Conservation (phyloP, 2,888 invertebrate species). For the Argyresthia albistria region DNA sequence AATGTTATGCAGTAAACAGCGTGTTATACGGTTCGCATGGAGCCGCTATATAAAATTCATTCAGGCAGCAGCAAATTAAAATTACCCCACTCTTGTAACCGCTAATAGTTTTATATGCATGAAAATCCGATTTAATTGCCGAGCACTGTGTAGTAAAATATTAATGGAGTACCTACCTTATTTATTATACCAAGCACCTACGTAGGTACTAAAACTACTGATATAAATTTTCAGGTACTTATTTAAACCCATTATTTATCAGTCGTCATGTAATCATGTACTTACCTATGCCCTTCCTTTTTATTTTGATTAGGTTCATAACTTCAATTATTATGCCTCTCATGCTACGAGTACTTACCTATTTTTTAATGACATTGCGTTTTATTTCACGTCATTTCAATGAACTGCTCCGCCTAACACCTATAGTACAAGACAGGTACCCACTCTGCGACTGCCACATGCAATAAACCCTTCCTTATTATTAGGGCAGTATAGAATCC, state of each 20-base stretch:
- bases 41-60: background rate
- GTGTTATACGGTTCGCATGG: constrained; percentile 10
- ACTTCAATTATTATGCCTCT: no score
- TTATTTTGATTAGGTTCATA: no score
- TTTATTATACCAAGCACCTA: background rate
- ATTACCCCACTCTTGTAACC: background rate
- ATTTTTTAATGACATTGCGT: no score
- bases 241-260: background rate
- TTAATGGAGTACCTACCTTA: background rate
- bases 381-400: no score
- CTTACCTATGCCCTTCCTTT: no score
- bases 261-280: no score
- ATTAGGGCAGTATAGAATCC: background rate
- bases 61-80: background rate
- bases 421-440: no score
- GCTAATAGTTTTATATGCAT: constrained; percentile 1
- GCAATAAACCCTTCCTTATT: background rate
- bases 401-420: no score
- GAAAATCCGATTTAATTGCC: background rate
- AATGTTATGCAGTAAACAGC: constrained; percentile 24
- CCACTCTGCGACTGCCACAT: no score
- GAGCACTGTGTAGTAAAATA: background rate
- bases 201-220: no score
- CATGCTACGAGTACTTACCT: no score
- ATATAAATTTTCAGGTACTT: no score